These are phyloP conservation scores for Melanotaenia pygmaea DNA, from an alignment of 2,797 vertebrate species.

Conservation along the genomic window DNA sequence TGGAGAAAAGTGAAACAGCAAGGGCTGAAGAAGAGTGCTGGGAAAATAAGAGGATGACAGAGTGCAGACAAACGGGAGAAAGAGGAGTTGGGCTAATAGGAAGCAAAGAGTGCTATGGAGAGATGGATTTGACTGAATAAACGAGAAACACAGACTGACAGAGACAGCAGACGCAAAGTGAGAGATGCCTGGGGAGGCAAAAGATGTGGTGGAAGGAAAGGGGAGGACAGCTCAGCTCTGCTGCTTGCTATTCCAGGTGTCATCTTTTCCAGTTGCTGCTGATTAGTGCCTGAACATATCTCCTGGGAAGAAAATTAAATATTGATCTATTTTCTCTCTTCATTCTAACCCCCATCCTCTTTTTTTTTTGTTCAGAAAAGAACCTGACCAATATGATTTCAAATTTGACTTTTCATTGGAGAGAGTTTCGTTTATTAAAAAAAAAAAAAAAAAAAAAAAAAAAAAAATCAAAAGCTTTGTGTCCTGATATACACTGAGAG, in stretches of 20 bases:
- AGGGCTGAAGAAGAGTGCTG: constrained; percentile 29
- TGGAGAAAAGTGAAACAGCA: constrained; percentile 4
- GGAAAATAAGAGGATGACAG: constrained; percentile 37
- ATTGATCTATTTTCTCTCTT: constrained; percentile 85
- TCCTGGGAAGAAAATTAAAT: constrained; percentile 86
- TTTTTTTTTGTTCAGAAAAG: constrained; percentile 54
- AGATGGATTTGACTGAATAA: constrained; percentile 64
- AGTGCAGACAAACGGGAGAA: constrained; percentile 25
- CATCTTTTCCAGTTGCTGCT: constrained; percentile 79
- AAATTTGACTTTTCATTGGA: constrained; percentile 61
- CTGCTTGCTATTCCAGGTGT: constrained; percentile 84
- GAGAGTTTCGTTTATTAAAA: constrained; percentile 26
- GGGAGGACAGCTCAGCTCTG: constrained; percentile 45
- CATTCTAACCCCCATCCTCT: constrained; percentile 45
- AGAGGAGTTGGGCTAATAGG: constrained; percentile 41
- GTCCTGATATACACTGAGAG: not conserved
- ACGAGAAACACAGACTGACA: constrained; percentile 32
- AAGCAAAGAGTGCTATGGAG: constrained; percentile 40
- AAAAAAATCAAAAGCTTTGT: not conserved
- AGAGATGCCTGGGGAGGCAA: constrained; percentile 47
- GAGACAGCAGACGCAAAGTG: constrained; percentile 32
- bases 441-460: constrained; percentile 10
- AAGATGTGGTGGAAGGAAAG: constrained; percentile 43
- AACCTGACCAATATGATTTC: constrained; percentile 68
- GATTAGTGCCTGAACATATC: constrained; percentile 84